A percentile compares a stretch with the other conserved stretches of the same genome.
phyloP scores from a whole-genome alignment of 2,113 vertebrate genomes.

The Falcunculus frontatus region DNA sequence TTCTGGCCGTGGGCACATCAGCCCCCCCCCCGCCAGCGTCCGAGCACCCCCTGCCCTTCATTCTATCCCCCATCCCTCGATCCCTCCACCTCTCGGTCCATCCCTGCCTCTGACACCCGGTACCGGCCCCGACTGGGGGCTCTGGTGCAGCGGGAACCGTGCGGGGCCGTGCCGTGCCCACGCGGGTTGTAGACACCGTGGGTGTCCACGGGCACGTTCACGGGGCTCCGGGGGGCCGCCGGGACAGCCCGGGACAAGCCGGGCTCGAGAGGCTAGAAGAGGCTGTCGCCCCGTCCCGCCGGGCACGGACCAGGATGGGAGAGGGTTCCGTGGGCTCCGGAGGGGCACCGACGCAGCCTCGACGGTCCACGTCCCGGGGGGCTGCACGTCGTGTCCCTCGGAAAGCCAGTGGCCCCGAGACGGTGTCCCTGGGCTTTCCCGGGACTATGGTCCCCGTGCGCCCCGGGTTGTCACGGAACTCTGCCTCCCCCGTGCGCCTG shows the following conservation, averaged over 20 bases:
- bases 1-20: not conserved
- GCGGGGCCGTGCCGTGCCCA: not conserved
- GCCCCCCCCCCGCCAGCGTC: rapidly evolving
- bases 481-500: not conserved
- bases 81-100: not conserved
- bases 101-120: not conserved
- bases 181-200: not conserved
- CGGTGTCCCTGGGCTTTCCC: not conserved
- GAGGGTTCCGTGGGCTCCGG: not conserved
- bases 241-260: not conserved
- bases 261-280: not conserved
- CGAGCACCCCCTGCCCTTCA: not conserved
- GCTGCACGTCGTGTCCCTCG: not conserved
- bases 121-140: not conserved
- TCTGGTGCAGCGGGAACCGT: not conserved
- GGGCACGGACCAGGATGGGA: not conserved
- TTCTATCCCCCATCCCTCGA: not conserved
- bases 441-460: not conserved
- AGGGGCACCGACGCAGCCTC: too few relatives aligned
- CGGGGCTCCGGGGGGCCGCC: not conserved
- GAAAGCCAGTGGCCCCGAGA: not conserved
- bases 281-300: not conserved
- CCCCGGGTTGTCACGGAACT: not conserved
- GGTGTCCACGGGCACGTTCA: not conserved
- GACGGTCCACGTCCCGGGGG: not conserved